Evolutionary conservation across 2,113 vertebrate genomes (phyloP), one percentile per base, ranked within the genome.

Genomic region (Gobius niger): DNA sequence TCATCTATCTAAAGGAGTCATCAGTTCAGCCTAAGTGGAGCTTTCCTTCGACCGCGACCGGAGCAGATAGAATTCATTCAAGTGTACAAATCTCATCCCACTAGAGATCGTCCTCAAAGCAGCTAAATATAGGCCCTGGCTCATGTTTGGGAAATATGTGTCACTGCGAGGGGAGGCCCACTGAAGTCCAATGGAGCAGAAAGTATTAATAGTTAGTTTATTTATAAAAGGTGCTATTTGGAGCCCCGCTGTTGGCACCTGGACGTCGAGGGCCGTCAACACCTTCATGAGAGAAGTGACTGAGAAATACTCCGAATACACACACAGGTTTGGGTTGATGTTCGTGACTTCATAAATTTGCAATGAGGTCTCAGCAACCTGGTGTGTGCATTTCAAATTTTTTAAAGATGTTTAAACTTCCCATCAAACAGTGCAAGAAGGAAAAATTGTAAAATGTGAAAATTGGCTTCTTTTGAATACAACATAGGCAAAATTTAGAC

Each of bases 151-250:
- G 75, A 89, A 88, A 73, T 56, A 61, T 54, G 68, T 77, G 75
- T 82, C 68, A 65, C 54, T 19, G 78, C 53, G 16, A 51, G 50
- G 84, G 70, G 79, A 84, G 74, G 84, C 85, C 77, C 87, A 82
- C 80, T 78, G 77, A 80, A 80, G 74, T 87, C 76, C 77, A 86
- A 76, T 83, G 74, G 88, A 86, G 78, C 84, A 82, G 70, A 84
- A 67, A 51, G 76, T 91, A 90, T 92, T 87, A 85, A 87, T 92
- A 90, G 87, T 63, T 44, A 65, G 46, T 50, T 44, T 82, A 85
- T 84, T 87, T 91, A 87, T 87, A 77, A 88, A 24, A 82, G 67
- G 67, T 42, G 77, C 79, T 81, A 90, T 88, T 86, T 77, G 66
- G 85, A 87, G 77, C 82, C 82, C 56, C 14, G 74, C 64, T 82